Evolutionary conservation across 2,797 vertebrate genomes (phyloP), one percentile per base, ranked within the genome.

Genomic region (Craterocephalus amniculus): DNA sequence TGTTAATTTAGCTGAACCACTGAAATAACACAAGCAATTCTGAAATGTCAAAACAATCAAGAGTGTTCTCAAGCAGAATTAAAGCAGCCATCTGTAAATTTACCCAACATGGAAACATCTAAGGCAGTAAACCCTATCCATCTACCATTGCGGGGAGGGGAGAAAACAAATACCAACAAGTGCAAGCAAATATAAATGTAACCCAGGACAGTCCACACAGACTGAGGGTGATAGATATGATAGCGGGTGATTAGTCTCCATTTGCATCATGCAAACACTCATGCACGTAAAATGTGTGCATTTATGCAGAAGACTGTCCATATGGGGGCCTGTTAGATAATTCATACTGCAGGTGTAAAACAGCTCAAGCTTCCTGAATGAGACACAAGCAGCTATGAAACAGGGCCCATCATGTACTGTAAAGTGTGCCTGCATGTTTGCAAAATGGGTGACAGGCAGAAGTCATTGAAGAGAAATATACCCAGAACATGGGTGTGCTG

Each of bases 291-390:
- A 69, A 80, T 72, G 63, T 74, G 78, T 70, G 70, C 80, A 76
- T 89, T 83, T 81, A 78, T 83, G 75, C 76, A 77, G 65, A 69
- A 61, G 63, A 64, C 70, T 43, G 62, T 80, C 83, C 83, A 73
- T 79, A 79, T 86, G 81, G 75, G 67, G 67, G 32, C 34, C 69
- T 73, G 67, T 84, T 90, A 88, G 80, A 86, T 87, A 87, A 92
- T 86, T 88, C 70, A 89, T 87, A 79, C 52, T 79, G 83, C 84
- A 90, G 84, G 89, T 91, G 88, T 80, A 83, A 65, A 78, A 85
- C 73, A 84, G 79, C 78, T 83, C 75, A 69, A 74, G 69, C 76
- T 68, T 69, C 52, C 68, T 48, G 72, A 76, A 85, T 71, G 74
- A 70, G 74, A 79, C 57, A 84, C 80, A 79, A 84, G 72, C 82